Percentiles rank a stretch among this genome's conserved stretches.
These are phyloP conservation scores for Orthonyx spaldingii DNA, from an alignment of 2,113 vertebrate species.

Conservation along the genomic window DNA sequence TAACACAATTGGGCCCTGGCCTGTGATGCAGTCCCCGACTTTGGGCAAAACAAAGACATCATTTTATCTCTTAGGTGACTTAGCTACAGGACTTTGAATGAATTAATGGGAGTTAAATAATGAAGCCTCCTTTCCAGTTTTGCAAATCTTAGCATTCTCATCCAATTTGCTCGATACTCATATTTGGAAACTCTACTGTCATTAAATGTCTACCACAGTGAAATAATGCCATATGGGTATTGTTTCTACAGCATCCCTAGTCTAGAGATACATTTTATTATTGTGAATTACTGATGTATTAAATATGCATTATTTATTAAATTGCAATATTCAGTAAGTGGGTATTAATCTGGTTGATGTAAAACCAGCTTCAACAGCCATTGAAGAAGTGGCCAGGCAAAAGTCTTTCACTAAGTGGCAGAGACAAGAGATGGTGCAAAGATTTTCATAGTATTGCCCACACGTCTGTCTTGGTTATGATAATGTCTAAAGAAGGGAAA, in stretches of 20 bases:
- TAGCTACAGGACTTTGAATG: not conserved
- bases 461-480: not conserved
- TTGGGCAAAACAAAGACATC: not conserved
- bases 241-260: not conserved
- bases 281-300: not conserved
- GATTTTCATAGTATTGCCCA: not conserved
- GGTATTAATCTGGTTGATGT: not conserved
- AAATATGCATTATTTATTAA: not conserved
- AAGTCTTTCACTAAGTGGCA: not conserved
- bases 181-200: not conserved
- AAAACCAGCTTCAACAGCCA: not conserved
- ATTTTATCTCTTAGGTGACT: not conserved
- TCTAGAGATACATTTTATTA: not conserved
- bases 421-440: not conserved
- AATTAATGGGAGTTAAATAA: not conserved
- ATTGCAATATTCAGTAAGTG: not conserved
- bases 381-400: not conserved
- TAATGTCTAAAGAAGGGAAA: not conserved
- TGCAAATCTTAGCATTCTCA: not conserved
- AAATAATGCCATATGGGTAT: not conserved
- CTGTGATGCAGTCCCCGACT: not conserved
- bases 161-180: accelerated
- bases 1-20: not conserved
- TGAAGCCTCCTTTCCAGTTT: not conserved
- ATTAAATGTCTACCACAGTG: not conserved